Conservation (phyloP, 2,888 invertebrate genomes). For the Cataglyphis rosenhaueri region DNA sequence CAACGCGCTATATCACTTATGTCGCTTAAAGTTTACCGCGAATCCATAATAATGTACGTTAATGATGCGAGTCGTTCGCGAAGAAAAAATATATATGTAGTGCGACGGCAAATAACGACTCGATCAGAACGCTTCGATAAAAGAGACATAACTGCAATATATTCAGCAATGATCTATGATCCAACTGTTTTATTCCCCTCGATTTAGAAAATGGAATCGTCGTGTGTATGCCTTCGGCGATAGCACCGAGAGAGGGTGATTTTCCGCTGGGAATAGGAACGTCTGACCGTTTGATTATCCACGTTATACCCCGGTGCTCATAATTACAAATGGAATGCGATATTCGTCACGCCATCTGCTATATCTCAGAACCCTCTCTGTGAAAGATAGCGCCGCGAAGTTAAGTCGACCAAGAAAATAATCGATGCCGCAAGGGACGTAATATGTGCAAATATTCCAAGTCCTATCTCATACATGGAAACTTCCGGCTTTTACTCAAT, state of each 20-base stretch:
- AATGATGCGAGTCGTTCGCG: not conserved
- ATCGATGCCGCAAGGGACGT: slow-evolving; percentile 23
- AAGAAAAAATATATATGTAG: slow-evolving; percentile 25
- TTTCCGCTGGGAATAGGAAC: slow-evolving; percentile 71
- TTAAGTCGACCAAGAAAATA: slow-evolving; percentile 27
- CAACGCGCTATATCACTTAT: not conserved
- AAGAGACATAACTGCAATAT: slow-evolving; percentile 57
- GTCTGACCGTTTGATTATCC: slow-evolving; percentile 73
- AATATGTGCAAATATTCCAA: slow-evolving; percentile 2
- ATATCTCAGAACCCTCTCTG: slow-evolving; percentile 56
- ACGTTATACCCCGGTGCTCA: slow-evolving; percentile 64
- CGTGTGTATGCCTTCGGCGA: slow-evolving; percentile 43
- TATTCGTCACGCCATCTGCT: slow-evolving; percentile 78
- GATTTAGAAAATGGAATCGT: slow-evolving; percentile 50
- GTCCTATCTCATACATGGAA: not conserved
- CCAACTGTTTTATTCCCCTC: slow-evolving; percentile 59
- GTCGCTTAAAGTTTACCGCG: not conserved
- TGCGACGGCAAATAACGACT: slow-evolving; percentile 48
- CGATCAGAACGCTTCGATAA: slow-evolving; percentile 50
- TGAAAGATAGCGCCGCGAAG: slow-evolving; percentile 28
- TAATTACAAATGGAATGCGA: slow-evolving; percentile 76
- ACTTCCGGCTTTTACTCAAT: not conserved
- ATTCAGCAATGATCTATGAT: slow-evolving; percentile 56
- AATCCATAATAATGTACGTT: not conserved
- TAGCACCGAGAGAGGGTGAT: slow-evolving; percentile 61